phyloP scores from a whole-genome alignment of 2,113 vertebrate species.

The Salvelinus namaycush region DNA sequence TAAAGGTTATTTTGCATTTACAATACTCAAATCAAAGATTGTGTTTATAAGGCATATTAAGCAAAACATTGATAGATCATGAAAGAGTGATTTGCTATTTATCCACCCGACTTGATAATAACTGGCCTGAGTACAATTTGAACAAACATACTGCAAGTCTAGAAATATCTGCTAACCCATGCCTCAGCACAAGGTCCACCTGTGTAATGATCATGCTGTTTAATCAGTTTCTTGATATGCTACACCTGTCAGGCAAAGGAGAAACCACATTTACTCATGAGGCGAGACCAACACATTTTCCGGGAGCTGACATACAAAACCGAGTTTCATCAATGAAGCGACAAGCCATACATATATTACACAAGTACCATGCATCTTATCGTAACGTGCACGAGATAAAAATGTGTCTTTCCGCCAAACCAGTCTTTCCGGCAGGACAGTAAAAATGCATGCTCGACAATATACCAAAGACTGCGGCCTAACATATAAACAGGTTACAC shows the following conservation, averaged over 20 bases:
- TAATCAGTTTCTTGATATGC: too few relatives aligned
- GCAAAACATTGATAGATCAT: too few relatives aligned
- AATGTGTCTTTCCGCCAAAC: not conserved
- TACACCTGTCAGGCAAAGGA: not conserved
- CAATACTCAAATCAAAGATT: too few relatives aligned
- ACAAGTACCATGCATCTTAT: not conserved
- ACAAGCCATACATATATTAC: not conserved
- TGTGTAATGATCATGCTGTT: too few relatives aligned
- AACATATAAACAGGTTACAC: slow-evolving; percentile 14
- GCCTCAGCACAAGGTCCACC: too few relatives aligned
- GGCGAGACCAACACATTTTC: slow-evolving; percentile 16
- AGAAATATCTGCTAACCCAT: too few relatives aligned
- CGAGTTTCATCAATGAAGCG: slow-evolving; percentile 13
- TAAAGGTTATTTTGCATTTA: too few relatives aligned
- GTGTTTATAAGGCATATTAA: too few relatives aligned
- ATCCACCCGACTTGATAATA: too few relatives aligned
- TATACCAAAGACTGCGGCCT: slow-evolving; percentile 69
- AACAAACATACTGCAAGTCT: too few relatives aligned
- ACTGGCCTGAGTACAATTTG: too few relatives aligned
- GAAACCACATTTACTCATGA: not conserved
- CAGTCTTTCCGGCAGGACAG: slow-evolving; percentile 38
- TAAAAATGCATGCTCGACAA: slow-evolving; percentile 46
- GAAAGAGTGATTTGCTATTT: too few relatives aligned
- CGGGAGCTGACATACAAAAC: slow-evolving; percentile 52
- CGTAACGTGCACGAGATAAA: not conserved